Evolutionary conservation across 2,113 vertebrate species (phyloP), one percentile per base, ranked within the genome.

Genomic region (Ciconia stormi): DNA sequence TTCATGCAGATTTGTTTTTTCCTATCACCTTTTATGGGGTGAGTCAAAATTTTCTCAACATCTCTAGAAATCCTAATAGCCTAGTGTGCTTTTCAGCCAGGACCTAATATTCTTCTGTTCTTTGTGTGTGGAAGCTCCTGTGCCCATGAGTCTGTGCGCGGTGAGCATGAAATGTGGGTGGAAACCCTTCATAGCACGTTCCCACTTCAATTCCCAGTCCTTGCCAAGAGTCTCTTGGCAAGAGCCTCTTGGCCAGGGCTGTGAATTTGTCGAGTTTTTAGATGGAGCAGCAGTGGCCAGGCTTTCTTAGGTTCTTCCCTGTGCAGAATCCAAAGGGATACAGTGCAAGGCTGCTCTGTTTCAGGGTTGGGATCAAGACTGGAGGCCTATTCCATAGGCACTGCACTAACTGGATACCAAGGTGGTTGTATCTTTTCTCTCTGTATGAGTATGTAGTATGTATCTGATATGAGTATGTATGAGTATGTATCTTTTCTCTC

Each of bases 1-100:
- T 94, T 95, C 53, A 80, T 93, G 76, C 42, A 95, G 81, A 91
- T 91, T 89, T 78, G 29, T 34, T 65, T 93, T 95, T 91, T 82
- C 59, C 20, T 87, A 40, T 76, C 70, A 71, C 44, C 67, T 94
- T 87, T 95, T 87, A 85, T 3, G 1, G 15, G 3, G 6, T 52
- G 44, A 93, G 20, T 73, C 26, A 87, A 93, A 90, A 74, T 94
- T 90, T 86, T 74, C 58, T 90, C 53, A 89, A 15, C 67, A 76
- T 84, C 62, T 12, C 34, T 77, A 81, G 65, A 93, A 95, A 85
- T 76, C 62, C 46, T 77, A 50, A 59, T 56, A 95, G 23, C 17
- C 46, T 91, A 36, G 15, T 4, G 1, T 53, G 18, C 4, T 87
- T 91, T 96, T 85, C 61, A 76, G 26, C 23, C 84, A 74, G 61